A percentile compares a stretch with the other conserved stretches of the same genome.
Evolutionary conservation across 2,888 invertebrate species (phyloP).

Genomic region (Endotricha flammealis): DNA sequence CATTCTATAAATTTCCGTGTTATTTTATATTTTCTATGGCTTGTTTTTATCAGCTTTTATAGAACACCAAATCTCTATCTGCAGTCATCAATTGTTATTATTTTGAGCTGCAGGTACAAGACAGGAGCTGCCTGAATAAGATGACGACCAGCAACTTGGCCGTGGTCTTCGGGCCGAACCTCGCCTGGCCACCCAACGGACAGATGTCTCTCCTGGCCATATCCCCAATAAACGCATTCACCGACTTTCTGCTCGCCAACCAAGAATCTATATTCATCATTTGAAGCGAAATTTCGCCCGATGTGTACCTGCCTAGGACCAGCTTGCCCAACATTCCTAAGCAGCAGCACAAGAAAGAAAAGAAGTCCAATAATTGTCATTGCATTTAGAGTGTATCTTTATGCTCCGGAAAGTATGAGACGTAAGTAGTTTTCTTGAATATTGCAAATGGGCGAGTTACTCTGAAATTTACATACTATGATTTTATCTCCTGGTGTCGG

Average conservation of each 20-base stretch:
- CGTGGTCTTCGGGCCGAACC: conserved; percentile 98
- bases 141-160: conserved; percentile 98
- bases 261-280: conserved; percentile 93
- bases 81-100: too few species aligned
- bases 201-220: conserved; percentile 94
- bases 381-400: too few species aligned
- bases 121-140: conserved; percentile 94
- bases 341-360: neutral
- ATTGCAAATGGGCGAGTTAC: too few species aligned
- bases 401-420: too few species aligned
- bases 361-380: conserved; percentile 1
- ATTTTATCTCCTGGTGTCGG: too few species aligned
- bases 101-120: conserved; percentile 96
- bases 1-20: too few species aligned
- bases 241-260: conserved; percentile 91
- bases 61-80: too few species aligned
- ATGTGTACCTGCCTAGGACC: neutral
- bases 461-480: too few species aligned
- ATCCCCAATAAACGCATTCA: conserved; percentile 94
- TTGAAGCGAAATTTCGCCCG: too few species aligned
- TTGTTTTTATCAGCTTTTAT: too few species aligned
- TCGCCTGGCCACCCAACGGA: conserved; percentile 92
- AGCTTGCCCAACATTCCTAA: neutral
- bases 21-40: too few species aligned
- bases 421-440: too few species aligned